Base-by-base conservation (phyloP, 2,797 vertebrate genomes). In the Dipus sagitta region DNA sequence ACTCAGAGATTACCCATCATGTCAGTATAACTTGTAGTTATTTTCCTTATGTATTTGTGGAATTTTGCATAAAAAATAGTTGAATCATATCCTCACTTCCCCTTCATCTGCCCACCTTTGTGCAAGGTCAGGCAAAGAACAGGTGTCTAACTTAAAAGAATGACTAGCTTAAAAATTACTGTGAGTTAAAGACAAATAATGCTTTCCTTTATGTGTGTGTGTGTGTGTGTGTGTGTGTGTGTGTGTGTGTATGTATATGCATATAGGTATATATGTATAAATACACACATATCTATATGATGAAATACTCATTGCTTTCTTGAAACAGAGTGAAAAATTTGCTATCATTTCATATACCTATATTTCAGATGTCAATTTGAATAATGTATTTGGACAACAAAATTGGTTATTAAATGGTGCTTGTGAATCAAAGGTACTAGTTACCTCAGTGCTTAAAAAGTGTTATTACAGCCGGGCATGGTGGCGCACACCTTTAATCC, bases 371-470 rank as follows among this genome's bases (percentile, higher is more conserved):
- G 20, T 4, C 76, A 83, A 87, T 54, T 34, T 72, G 42, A 64
- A 10, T 80, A 68, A 87, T 88, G 60, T 82, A 9, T 88, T 79
- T 88, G 15, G 4, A 3, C 18, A 67, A 54, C 11, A 58, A 84
- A 21, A 76, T 90, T 65, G 65, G 18, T 72, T 75, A 68, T 10
- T 71, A 28, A 88, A 30, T 78, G 52, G 6, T 82, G 15, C 12
- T 91, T 76, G 23, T 82, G n/a, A 67, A 84, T 93, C 58, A 60
- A 88, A 86, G n/a, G 74, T 84, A 65, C 52, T 88, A 62, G 30
- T 71, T 88, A 26, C 23, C 18, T 24, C 34, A 28, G 52, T 92
- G 23, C 47, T 30, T 32, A 70, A 88, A 78, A 79, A 88, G 12
- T 24, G 71, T 75, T 91, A 71, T 68, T 74, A 42, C 38, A 38